Conservation (phyloP, 2,888 invertebrate species). For the Subacronicta megacephala region DNA sequence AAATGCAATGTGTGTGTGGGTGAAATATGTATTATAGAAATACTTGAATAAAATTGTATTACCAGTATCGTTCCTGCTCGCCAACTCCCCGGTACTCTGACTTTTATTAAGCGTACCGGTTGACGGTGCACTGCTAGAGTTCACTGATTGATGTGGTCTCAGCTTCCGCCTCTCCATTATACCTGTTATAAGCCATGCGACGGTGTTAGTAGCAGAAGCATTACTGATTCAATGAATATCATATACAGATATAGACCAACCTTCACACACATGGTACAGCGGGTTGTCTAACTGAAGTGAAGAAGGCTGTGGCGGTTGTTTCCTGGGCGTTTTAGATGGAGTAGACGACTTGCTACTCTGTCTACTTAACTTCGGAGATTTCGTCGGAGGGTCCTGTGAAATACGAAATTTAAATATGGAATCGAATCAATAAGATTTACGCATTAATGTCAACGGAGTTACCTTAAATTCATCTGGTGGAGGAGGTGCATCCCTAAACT, state of each 20-base stretch:
- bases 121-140: conserved; percentile 65
- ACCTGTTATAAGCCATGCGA: conserved; percentile 76
- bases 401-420: conserved; percentile 35
- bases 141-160: conserved; percentile 81
- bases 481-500: conserved; percentile 94
- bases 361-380: conserved; percentile 82
- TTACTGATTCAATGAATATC: background rate
- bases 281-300: conserved; percentile 91
- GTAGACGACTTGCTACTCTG: conserved; percentile 86
- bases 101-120: conserved; percentile 86
- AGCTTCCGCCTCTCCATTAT: conserved; percentile 85
- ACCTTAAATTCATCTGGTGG: conserved; percentile 93
- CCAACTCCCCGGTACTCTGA: conserved; percentile 89
- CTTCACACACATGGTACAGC: conserved; percentile 95
- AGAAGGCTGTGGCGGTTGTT: conserved; percentile 73
- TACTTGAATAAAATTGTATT: conserved; percentile 7
- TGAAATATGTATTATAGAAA: no score
- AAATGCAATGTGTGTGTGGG: no score
- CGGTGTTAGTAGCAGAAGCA: conserved; percentile 71
- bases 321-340: conserved; percentile 80
- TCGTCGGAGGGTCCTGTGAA: conserved; percentile 82
- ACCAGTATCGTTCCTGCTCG: conserved; percentile 84
- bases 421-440: conserved; percentile 2
- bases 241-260: conserved; percentile 68
- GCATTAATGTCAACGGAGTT: conserved; percentile 35